A percentile compares a stretch with the other conserved stretches of the same genome.
Conservation (phyloP, 1,140 invertebrate genomes). For the Papilio xuthus region DNA sequence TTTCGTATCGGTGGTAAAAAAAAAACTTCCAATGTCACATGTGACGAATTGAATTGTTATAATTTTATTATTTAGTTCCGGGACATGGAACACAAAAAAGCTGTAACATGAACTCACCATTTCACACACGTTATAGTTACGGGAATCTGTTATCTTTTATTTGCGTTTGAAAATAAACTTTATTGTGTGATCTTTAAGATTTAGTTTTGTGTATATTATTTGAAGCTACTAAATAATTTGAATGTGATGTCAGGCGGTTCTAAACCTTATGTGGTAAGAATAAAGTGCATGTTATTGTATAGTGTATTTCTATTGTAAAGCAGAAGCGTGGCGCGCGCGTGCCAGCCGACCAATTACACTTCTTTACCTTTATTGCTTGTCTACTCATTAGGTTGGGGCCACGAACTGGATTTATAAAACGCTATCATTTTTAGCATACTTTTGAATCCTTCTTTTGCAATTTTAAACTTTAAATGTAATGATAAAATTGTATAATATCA, state of each 20-base stretch:
- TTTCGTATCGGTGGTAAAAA: not conserved
- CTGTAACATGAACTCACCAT: conserved; percentile 21
- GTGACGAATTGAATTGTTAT: conserved; percentile 1
- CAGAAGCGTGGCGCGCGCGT: conserved; percentile 70
- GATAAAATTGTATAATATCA: too few species aligned
- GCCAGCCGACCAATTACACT: conserved; percentile 66
- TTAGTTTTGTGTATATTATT: not conserved
- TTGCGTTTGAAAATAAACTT: not conserved
- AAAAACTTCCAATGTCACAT: not conserved
- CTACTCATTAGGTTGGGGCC: conserved; percentile 60
- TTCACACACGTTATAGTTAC: conserved; percentile 33
- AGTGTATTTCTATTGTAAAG: conserved; percentile 35
- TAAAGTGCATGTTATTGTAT: not conserved
- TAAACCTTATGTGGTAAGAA: not conserved
- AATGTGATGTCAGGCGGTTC: not conserved
- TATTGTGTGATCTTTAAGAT: not conserved
- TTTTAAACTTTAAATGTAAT: not conserved
- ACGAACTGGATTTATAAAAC: conserved; percentile 1
- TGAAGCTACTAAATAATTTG: not conserved
- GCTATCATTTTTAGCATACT: not conserved
- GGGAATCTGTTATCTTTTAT: not conserved
- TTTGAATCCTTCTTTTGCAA: too few species aligned
- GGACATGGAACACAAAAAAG: conserved; percentile 22
- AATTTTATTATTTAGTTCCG: conserved; percentile 31
- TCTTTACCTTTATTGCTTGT: conserved; percentile 69